Base-by-base conservation (phyloP, 2,797 vertebrate genomes). In the Phataginus tetradactyla region DNA sequence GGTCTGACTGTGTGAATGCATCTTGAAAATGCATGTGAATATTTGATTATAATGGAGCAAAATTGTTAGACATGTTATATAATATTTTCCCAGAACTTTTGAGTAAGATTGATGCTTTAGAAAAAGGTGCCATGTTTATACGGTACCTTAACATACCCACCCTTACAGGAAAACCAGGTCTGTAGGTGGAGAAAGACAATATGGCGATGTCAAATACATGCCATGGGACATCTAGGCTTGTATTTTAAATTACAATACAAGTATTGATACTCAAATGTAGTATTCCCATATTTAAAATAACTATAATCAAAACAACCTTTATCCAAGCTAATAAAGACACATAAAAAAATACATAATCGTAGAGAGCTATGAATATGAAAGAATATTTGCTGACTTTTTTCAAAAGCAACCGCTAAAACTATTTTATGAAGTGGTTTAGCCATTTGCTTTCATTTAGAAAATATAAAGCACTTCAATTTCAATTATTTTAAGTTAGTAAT, bases 381-480 rank as follows among this genome's bases (percentile, higher is more conserved):
- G 14, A 91, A 88, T 27, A 97, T 93, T 27, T 68, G 1, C 55
- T 83, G 87, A 29, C 14, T 79, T 97, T 97, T 49, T 57, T 32
- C 29, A 81, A 97, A 97, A 86, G n/a, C 68, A 86, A 53, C 49
- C 55, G 2, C 64, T 97, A 95, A 89, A 97, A 92, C 90, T 89
- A 85, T 61, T 88, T 97, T 95, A 89, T 63, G 66, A 97, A 75
- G 79, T 92, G 4, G 32, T 14, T 45, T 93, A 95, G 64, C 49
- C 78, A 97, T 96, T 97, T 97, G 97, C 97, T 98, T 98, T 98
- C 95, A 97, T 94, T 97, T 97, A 96, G 74, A 96, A 98, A 97
- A 97, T 96, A 53, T 23, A 95, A 97, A 93, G 27, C 79, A 72
- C 91, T 98, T 97, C 66, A 14, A 20, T 95, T 96, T 34, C 94